Conservation (phyloP, 2,797 vertebrate species). For the Ctenosaura bakeri region DNA sequence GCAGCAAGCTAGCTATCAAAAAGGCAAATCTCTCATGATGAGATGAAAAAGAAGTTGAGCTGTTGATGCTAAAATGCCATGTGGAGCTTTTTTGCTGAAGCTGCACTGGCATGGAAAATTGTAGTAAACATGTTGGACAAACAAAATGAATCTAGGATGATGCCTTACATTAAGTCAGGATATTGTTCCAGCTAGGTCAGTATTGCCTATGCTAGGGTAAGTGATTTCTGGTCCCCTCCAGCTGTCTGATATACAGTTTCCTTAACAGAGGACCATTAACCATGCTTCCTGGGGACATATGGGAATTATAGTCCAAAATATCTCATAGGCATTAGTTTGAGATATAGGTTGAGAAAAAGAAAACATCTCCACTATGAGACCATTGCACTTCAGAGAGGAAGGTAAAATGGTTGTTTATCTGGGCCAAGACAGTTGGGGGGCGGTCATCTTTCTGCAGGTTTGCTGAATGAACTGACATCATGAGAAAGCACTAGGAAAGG, state of each 20-base stretch:
- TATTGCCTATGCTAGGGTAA: neutral
- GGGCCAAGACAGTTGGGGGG: no score
- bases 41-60: neutral
- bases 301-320: no score
- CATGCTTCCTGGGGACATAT: neutral
- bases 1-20: neutral
- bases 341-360: neutral
- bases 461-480: no score
- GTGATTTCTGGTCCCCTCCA: neutral
- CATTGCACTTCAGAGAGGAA: neutral
- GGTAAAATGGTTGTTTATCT: neutral
- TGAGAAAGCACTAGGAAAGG: neutral
- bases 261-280: neutral
- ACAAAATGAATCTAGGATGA: neutral
- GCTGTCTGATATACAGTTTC: neutral
- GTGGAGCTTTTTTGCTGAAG: neutral
- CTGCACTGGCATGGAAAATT: neutral
- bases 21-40: neutral
- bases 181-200: no score
- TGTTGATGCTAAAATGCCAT: neutral
- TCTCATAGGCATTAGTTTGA: no score
- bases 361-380: neutral
- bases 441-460: neutral
- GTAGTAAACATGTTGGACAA: neutral
- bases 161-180: no score